Conservation (phyloP, 2,113 vertebrate species). For the Apodemus sylvaticus region DNA sequence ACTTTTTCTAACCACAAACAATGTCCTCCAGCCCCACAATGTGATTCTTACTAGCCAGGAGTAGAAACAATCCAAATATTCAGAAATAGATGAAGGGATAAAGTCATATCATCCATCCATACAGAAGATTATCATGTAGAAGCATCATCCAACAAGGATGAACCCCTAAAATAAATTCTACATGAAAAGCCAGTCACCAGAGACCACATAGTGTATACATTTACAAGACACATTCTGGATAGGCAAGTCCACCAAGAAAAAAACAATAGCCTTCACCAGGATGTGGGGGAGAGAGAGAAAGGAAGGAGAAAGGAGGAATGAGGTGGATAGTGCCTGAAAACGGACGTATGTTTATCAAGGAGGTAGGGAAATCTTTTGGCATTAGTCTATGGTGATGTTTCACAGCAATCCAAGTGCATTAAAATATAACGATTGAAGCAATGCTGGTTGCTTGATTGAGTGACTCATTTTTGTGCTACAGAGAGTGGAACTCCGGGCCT, state of each 20-base stretch:
- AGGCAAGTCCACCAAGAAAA: neutral
- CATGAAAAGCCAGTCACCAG: slow-evolving; percentile 9
- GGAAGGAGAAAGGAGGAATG: neutral
- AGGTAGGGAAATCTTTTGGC: neutral
- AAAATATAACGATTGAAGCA: neutral
- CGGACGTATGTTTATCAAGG: neutral
- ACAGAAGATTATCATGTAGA: neutral
- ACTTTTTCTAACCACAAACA: neutral
- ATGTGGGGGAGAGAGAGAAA: neutral
- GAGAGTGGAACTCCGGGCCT: neutral
- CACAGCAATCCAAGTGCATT: neutral
- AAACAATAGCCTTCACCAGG: neutral
- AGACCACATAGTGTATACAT: neutral
- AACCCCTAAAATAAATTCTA: neutral
- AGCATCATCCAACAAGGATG: neutral
- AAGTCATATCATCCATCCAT: neutral
- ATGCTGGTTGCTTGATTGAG: neutral
- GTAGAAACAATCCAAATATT: neutral
- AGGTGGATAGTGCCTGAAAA: neutral
- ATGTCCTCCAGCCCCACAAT: neutral
- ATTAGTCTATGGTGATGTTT: slow-evolving; percentile 8
- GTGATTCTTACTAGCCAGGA: neutral
- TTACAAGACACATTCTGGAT: neutral
- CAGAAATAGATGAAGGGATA: neutral
- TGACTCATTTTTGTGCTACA: neutral